Evolutionary conservation across 2,797 vertebrate genomes (phyloP), one percentile per base, ranked within the genome.

Genomic region (Hydrophis major): DNA sequence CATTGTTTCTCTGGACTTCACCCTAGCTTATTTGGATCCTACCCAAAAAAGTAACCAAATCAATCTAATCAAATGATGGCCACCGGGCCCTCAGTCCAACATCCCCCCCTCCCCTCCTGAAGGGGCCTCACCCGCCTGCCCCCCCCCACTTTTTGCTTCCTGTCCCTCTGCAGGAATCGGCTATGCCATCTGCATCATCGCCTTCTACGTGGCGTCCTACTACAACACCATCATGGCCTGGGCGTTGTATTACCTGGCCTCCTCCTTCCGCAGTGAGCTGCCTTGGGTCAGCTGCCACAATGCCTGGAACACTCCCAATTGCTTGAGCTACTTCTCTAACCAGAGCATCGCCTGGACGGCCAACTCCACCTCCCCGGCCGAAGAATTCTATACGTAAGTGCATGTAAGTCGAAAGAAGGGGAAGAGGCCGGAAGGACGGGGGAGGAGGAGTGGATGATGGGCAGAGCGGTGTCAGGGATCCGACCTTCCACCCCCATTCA

Each of bases 141-240:
- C 37, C 2, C 37, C 37, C 37, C 32, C 32, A 32, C 32, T 37
- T 37, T 37, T 37, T 37, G 37, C 37, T 37, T 37, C 37, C 37
- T 37, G 37, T 37, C 94, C 93, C 18, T 25, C 27, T 69, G 13
- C 95, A 99, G 99, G 99, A 86, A 99, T 99, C 22, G 99, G 99
- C 92, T 99, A 98, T 60, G 98, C 99, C 97, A 99, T 99, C 98
- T 99, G 99, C 97, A 97, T 99, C 95, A 99, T 99, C 66, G 98
- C 98, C 83, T 98, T 99, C 90, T 99, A 99, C 55, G 96, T 99
- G 0, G 98, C 99, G 95, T 99, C 99, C 97, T 99, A 99, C 97
- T 99, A 99, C 97, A 99, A 99, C 97, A 99, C 99, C 97, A 99
- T 99, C 96, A 99, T 99, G 98, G 99, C 99, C 94, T 99, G 99